Evolutionary conservation across 2,888 invertebrate species (phyloP).

Genomic region (Hydraecia micacea): DNA sequence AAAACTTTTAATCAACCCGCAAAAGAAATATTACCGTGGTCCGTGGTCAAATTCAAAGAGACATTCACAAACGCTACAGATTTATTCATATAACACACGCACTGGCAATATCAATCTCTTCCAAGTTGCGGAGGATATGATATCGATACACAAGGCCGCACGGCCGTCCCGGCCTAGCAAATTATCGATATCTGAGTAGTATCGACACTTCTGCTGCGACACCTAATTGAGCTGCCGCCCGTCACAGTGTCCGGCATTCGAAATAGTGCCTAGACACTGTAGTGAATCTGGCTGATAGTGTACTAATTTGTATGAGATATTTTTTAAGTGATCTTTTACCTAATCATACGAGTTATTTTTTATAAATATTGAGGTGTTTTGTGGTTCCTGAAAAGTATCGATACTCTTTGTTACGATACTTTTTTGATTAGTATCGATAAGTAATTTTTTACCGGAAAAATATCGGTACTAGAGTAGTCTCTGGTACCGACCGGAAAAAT

Average conservation of each 20-base stretch:
- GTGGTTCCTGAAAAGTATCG: not conserved
- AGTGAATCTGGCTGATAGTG: not conserved
- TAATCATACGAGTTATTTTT: not conserved
- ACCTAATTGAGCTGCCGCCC: not conserved
- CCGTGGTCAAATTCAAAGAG: slow-evolving; percentile 12
- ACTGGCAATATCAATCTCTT: slow-evolving; percentile 14
- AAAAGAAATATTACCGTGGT: too few species aligned
- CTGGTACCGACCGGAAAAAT: not conserved
- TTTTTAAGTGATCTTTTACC: not conserved
- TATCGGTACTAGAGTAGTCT: not conserved
- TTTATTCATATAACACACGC: slow-evolving; percentile 41
- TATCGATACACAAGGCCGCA: not conserved
- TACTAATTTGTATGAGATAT: not conserved
- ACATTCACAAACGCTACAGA: slow-evolving; percentile 25
- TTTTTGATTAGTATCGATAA: not conserved
- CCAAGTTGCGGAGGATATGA: not conserved
- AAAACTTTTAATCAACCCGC: too few species aligned
- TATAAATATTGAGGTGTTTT: not conserved
- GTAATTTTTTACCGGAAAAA: not conserved
- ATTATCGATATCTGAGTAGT: not conserved
- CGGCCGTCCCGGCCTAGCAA: too few species aligned
- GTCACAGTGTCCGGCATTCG: not conserved
- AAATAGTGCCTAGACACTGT: not conserved
- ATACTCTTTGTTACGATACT: not conserved
- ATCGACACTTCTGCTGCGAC: not conserved